Evolutionary conservation across 2,888 invertebrate genomes (phyloP).

Genomic region (Muscina levida): DNA sequence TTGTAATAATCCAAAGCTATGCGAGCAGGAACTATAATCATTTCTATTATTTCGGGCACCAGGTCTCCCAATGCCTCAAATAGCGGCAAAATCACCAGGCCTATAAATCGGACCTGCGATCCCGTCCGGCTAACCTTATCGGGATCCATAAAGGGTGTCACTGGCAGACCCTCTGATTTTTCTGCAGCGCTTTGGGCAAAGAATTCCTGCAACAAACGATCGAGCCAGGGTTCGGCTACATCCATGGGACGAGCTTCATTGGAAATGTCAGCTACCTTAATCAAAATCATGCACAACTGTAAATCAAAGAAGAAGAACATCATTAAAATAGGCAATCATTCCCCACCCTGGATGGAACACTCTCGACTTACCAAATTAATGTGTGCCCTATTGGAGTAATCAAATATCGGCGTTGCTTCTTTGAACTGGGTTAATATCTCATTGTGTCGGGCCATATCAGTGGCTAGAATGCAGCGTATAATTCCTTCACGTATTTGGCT

Average conservation of each 20-base stretch:
- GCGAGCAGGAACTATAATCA: conserved; percentile 80
- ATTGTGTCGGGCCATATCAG: conserved; percentile 90
- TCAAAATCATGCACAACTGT: conserved; percentile 88
- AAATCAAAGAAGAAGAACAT: conserved; percentile 54
- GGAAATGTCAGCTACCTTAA: conserved; percentile 91
- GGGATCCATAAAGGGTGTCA: conserved; percentile 92
- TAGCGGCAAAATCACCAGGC: conserved; percentile 88
- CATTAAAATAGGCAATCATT: not conserved
- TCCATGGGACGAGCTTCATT: conserved; percentile 91
- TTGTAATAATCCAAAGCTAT: conserved; percentile 80
- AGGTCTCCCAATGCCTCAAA: conserved; percentile 89
- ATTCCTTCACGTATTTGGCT: conserved; percentile 88
- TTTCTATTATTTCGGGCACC: conserved; percentile 86
- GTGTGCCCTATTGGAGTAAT: conserved; percentile 85
- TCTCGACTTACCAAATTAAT: conserved; percentile 84
- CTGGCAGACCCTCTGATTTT: conserved; percentile 89
- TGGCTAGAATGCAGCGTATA: conserved; percentile 88
- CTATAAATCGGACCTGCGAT: conserved; percentile 91
- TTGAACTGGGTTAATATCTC: conserved; percentile 87
- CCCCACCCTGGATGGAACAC: not conserved
- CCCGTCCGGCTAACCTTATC: conserved; percentile 92
- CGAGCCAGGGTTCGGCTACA: conserved; percentile 91
- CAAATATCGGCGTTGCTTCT: conserved; percentile 84
- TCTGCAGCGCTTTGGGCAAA: conserved; percentile 90
- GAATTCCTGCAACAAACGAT: conserved; percentile 85